Conservation (phyloP, 2,113 vertebrate species). For the Malurus elegans region DNA sequence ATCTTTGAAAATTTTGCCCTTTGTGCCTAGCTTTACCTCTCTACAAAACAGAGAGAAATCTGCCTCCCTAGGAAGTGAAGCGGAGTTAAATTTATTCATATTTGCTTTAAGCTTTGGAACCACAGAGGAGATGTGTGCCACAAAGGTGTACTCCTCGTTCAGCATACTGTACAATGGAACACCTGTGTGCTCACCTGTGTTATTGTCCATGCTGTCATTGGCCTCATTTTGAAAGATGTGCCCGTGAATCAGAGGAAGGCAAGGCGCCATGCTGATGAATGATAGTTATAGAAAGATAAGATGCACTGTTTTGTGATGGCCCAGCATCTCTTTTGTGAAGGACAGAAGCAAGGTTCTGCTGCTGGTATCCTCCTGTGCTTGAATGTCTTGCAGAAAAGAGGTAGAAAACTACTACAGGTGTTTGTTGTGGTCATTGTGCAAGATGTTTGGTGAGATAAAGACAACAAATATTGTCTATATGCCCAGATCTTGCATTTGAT, state of each 20-base stretch:
- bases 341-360: not conserved
- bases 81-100: conserved; percentile 47
- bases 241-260: not conserved
- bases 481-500: not conserved
- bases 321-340: not conserved
- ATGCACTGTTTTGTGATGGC: not conserved
- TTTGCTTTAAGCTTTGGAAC: conserved; percentile 49
- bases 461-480: too few species aligned
- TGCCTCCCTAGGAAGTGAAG: conserved; percentile 19
- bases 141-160: not conserved
- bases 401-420: not conserved
- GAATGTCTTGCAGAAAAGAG: not conserved
- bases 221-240: not conserved
- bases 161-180: not conserved
- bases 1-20: conserved; percentile 62
- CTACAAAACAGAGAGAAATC: conserved; percentile 17
- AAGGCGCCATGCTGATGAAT: not conserved
- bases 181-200: not conserved
- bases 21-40: conserved; percentile 45
- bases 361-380: not conserved
- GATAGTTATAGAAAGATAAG: not conserved
- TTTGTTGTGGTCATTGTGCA: not conserved
- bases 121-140: not conserved
- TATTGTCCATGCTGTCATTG: not conserved
- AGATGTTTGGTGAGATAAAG: not conserved